These are phyloP conservation scores for Apodemia hepburni DNA, from an alignment of 2,888 invertebrate species.

Conservation along the genomic window DNA sequence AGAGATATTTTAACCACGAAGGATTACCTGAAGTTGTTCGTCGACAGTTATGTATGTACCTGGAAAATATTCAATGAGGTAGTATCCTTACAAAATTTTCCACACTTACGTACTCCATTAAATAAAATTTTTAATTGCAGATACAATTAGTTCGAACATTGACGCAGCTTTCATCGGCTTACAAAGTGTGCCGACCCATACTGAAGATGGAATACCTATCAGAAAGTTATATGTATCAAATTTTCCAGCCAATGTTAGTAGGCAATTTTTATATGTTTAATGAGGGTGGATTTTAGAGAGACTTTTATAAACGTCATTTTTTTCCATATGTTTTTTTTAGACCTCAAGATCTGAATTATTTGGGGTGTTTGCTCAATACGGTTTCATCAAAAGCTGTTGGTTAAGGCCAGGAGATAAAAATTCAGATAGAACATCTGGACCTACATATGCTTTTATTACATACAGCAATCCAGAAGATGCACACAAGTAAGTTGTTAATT, in stretches of 20 bases:
- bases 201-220: slow-evolving; percentile 80
- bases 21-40: slow-evolving; percentile 53
- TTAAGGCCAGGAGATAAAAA: slow-evolving; percentile 66
- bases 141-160: slow-evolving; percentile 49
- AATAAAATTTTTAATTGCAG: slow-evolving; percentile 41
- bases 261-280: background rate
- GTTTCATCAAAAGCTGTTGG: slow-evolving; percentile 78
- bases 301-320: background rate
- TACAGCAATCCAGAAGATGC: slow-evolving; percentile 74
- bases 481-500: slow-evolving; percentile 58
- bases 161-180: slow-evolving; percentile 44
- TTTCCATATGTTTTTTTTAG: slow-evolving; percentile 48
- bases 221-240: slow-evolving; percentile 80
- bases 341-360: slow-evolving; percentile 74
- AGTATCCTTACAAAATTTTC: slow-evolving; percentile 4
- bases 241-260: slow-evolving; percentile 74
- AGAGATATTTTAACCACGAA: slow-evolving; percentile 52
- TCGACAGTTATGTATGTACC: slow-evolving; percentile 55
- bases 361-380: slow-evolving; percentile 75
- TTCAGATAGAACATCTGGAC: slow-evolving; percentile 48
- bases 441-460: slow-evolving; percentile 79
- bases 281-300: background rate
- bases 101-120: slow-evolving; percentile 12
- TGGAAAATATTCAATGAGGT: slow-evolving; percentile 6
- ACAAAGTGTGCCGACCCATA: slow-evolving; percentile 67